phyloP scores from a whole-genome alignment of 2,113 vertebrate species.

The Etia nguti region DNA sequence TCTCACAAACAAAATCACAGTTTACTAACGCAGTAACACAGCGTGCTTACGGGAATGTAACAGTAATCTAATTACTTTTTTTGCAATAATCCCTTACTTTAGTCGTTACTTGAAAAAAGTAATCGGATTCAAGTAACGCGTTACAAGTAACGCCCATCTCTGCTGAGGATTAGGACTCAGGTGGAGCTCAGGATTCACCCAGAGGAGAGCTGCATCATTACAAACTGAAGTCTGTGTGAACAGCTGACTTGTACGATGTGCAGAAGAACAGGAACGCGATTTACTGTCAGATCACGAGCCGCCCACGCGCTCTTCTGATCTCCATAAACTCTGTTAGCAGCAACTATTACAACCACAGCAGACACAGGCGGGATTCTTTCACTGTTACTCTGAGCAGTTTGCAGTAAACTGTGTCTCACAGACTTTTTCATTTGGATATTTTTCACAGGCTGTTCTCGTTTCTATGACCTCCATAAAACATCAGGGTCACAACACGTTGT shows the following conservation, averaged over 20 bases:
- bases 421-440: neutral
- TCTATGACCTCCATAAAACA: neutral
- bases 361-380: neutral
- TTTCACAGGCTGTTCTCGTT: neutral
- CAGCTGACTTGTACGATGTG: rapidly evolving
- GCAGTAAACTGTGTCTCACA: neutral
- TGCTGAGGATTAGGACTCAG: neutral
- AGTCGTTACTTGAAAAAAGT: too few species aligned
- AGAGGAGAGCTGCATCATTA: neutral
- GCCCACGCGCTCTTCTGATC: neutral
- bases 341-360: neutral
- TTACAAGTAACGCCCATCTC: too few species aligned
- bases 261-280: neutral
- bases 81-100: too few species aligned
- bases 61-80: too few species aligned
- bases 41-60: too few species aligned
- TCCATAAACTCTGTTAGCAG: neutral
- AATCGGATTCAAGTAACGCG: too few species aligned
- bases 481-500: neutral
- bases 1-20: too few species aligned
- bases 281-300: neutral
- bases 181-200: neutral
- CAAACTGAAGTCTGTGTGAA: neutral
- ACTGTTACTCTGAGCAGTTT: neutral
- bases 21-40: too few species aligned